Base-by-base conservation (phyloP, 2,797 vertebrate species). In the Benthosema pterotum region DNA sequence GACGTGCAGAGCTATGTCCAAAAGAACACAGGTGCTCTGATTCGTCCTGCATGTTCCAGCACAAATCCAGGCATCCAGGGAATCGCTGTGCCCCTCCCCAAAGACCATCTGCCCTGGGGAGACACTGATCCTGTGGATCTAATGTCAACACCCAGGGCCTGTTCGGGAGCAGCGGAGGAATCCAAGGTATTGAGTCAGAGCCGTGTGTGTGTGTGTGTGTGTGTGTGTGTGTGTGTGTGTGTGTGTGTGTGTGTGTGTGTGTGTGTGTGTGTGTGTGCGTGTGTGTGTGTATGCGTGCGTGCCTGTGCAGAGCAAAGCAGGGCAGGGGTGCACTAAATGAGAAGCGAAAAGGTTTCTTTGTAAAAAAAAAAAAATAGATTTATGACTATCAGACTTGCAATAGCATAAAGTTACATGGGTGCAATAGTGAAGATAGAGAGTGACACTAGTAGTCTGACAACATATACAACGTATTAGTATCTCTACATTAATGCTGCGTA, bases 1-100 rank as follows among this genome's bases (percentile, higher is more conserved):
- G 60, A 88, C 82, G 67, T 65, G 43, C 70, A 63, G 48, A 75
- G 75, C 79, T 86, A 83, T 90, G 87, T 88, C 87, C 83, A 91
- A 89, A 82, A 28, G 79, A 82, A 87, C 89, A 87, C 89, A 93
- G 91, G 87, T 91, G 90, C 85, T 88, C 75, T 83, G 88, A 91
- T 91, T 91, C 85, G 84, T 90, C 85, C 83, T 89, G 90, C 89
- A n/a, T 91, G 86, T 89, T 89, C 75, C 77, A 83, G 82, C 83
- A 82, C 85, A 88, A 85, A 88, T 90, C 83, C 79, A 80, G 79
- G 85, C 74, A 88, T 87, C 83, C 82, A 78, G 75, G 78, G 82
- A 89, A 80, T 84, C 53, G 61, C 22, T 17, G 70, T 77, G 63
- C 70, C 75, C 78, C 72, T 77, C 78, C 85, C 85, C 49, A 59